Evolutionary conservation across 2,888 invertebrate species (phyloP).

Genomic region (Neoaliturus tenellus): DNA sequence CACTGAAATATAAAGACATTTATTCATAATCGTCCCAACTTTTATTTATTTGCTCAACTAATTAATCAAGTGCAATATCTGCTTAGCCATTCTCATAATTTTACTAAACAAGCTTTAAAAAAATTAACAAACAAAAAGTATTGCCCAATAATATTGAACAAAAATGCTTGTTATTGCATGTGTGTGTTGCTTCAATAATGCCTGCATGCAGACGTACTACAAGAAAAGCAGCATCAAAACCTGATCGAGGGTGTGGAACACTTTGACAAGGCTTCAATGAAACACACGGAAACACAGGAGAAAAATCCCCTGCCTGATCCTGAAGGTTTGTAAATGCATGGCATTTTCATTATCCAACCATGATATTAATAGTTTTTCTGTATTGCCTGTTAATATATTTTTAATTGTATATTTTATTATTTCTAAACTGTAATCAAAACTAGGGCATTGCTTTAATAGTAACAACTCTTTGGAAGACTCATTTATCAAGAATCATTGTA

Average conservation of each 20-base stretch:
- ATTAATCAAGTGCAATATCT: background rate
- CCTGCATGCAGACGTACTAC: slow-evolving; percentile 78
- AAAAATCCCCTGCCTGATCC: slow-evolving; percentile 85
- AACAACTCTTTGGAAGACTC: too few relatives aligned
- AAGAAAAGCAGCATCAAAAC: slow-evolving; percentile 84
- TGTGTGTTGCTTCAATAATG: slow-evolving; percentile 56
- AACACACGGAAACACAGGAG: slow-evolving; percentile 83
- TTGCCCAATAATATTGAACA: background rate
- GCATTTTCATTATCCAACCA: background rate
- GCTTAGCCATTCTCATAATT: background rate
- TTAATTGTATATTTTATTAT: too few relatives aligned
- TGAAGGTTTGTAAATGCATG: slow-evolving; percentile 76
- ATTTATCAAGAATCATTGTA: too few relatives aligned
- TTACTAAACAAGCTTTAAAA: background rate
- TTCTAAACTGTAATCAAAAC: too few relatives aligned
- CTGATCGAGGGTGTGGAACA: slow-evolving; percentile 83
- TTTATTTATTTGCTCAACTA: too few relatives aligned
- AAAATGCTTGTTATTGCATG: slow-evolving; percentile 51
- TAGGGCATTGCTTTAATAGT: too few relatives aligned
- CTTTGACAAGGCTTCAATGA: slow-evolving; percentile 84
- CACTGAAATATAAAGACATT: too few relatives aligned
- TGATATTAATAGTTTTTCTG: too few relatives aligned
- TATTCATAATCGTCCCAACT: too few relatives aligned
- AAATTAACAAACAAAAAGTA: background rate
- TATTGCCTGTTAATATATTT: too few relatives aligned